A percentile compares a stretch with the other conserved stretches of the same genome.
phyloP scores from a whole-genome alignment of 2,113 vertebrate species.

The Noctilio leporinus region DNA sequence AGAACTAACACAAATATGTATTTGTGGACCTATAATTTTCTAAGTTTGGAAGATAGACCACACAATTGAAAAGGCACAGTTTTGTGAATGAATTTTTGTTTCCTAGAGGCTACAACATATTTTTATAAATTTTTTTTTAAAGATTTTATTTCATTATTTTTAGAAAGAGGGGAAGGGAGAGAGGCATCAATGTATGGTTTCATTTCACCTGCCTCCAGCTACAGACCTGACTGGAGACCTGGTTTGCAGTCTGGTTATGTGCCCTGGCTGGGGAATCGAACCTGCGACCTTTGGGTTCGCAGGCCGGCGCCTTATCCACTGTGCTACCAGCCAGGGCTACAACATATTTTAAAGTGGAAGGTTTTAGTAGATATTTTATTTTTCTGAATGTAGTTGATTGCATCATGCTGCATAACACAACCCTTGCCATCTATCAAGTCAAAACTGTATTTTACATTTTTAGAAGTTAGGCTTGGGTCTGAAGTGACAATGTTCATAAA shows the following conservation, averaged over 20 bases:
- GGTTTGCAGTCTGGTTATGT: too few species aligned
- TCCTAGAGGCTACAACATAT: not conserved
- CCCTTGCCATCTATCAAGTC: not conserved
- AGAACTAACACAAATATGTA: not conserved
- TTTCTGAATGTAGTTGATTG: slow-evolving; percentile 18
- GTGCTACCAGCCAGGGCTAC: too few species aligned
- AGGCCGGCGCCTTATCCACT: too few species aligned
- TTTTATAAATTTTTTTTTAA: too few species aligned
- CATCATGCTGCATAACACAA: not conserved
- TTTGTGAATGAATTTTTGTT: not conserved
- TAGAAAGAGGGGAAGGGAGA: too few species aligned
- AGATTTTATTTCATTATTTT: too few species aligned
- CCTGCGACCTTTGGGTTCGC: too few species aligned
- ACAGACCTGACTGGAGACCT: too few species aligned
- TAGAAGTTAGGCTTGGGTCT: slow-evolving; percentile 1
- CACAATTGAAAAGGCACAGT: not conserved
- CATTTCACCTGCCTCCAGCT: too few species aligned
- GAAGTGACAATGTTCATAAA: not conserved
- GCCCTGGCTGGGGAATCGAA: too few species aligned
- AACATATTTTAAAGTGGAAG: not conserved
- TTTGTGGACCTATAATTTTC: not conserved
- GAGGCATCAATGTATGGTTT: too few species aligned
- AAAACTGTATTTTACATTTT: slow-evolving; percentile 24
- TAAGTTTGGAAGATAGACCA: not conserved
- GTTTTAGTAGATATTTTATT: not conserved